Base-by-base conservation (phyloP, 2,113 vertebrate genomes). In the Hyperoodon ampullatus region DNA sequence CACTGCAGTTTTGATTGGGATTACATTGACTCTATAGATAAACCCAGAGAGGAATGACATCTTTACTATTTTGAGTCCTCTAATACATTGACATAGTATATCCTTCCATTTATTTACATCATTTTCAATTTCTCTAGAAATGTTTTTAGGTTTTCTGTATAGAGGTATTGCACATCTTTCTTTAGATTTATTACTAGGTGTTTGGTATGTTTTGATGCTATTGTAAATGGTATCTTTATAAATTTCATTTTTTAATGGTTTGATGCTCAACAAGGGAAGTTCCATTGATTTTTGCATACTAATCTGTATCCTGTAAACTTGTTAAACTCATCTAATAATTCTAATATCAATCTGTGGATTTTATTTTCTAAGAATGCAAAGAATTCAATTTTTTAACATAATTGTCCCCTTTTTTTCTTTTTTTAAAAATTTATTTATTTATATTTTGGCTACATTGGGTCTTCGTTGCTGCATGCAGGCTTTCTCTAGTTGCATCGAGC, bases 71-170 rank as follows among this genome's bases (percentile, higher is more conserved):
- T 61, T 84, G 65, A 39, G 14, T 58, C 42, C 71, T 85, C n/a
- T 33, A 63, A 35, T 71, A 70, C 33, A 44, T 61, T 28, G 35
- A 77, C 16, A 47, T 75, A 88, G 35, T 33, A 47, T 5, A 74
- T 58, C 12, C 53, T 8, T 68, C 9, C 21, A 83, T 77, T 89
- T 55, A 77, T 68, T 75, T 83, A 77, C 58, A 2, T 77, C 4
- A 66, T 93, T 88, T 75, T 88, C 68, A 68, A 39, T 88, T 89
- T 83, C 47, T 75, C 18, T 66, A 72, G 87, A 88, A 68, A 47
- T 77, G 63, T 70, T 66, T 95, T 68, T 26, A 75, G 33, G 19
- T 77, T 82, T 93, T 93, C 12, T 75, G 28, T 39, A 19, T 50
- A 55, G 44, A 55, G 1, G 12, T 44, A 39, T 75, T n/a, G 39